These are phyloP conservation scores for Heterodera filipjevi DNA, from an alignment of 2,888 invertebrate species.

Conservation along the genomic window DNA sequence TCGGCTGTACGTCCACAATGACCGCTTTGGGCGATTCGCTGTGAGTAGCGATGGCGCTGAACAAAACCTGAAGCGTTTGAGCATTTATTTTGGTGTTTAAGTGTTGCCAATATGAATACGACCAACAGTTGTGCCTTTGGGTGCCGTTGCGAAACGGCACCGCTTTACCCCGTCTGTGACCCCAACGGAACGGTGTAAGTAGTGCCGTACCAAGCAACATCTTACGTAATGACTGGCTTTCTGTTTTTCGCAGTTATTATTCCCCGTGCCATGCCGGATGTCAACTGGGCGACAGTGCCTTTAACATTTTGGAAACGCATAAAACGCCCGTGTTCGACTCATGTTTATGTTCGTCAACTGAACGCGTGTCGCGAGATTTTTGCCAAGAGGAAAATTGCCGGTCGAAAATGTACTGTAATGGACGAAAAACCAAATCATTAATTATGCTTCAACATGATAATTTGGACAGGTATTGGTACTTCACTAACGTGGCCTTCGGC, in stretches of 20 bases:
- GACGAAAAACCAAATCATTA: no score
- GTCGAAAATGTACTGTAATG: slow-evolving; percentile 31
- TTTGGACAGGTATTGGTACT: slow-evolving; percentile 39
- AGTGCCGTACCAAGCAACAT: no score
- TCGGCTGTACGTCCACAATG: slow-evolving; percentile 62
- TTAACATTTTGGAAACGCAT: slow-evolving; percentile 37
- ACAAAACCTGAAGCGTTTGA: background rate
- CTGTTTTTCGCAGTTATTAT: slow-evolving; percentile 48
- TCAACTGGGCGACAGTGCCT: slow-evolving; percentile 32
- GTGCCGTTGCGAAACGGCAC: slow-evolving; percentile 64
- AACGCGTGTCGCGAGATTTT: slow-evolving; percentile 53
- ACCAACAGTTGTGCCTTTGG: slow-evolving; percentile 58
- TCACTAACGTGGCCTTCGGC: slow-evolving; percentile 56
- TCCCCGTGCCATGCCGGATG: slow-evolving; percentile 66
- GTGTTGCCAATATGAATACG: slow-evolving; percentile 9
- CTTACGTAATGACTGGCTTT: background rate
- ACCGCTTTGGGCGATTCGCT: slow-evolving; percentile 53
- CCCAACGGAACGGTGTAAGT: slow-evolving; percentile 54
- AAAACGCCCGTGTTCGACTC: slow-evolving; percentile 43
- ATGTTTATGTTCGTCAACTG: slow-evolving; percentile 52
- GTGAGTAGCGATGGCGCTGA: slow-evolving; percentile 1
- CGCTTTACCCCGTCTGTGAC: slow-evolving; percentile 66
- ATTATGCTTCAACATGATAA: no score
- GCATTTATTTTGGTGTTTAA: background rate
- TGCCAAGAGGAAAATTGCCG: slow-evolving; percentile 55